These are phyloP conservation scores for Phrynosoma platyrhinos DNA, from an alignment of 2,113 vertebrate species.

Conservation along the genomic window DNA sequence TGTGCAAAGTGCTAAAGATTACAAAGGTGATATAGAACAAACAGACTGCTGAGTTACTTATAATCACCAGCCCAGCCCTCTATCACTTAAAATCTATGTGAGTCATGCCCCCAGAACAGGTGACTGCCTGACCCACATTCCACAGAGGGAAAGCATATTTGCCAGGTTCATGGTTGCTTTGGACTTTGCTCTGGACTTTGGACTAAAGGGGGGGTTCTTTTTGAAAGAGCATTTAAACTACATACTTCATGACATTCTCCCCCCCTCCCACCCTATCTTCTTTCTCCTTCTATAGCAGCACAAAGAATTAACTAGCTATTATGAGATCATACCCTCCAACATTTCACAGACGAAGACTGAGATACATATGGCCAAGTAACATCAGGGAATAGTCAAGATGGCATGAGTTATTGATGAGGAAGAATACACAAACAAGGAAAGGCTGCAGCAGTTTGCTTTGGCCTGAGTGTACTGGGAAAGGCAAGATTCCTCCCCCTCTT, in stretches of 20 bases:
- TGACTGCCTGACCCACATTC: fast-evolving
- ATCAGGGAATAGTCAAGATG: too few species aligned
- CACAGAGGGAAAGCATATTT: neutral
- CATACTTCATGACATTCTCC: neutral
- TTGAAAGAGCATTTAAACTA: too few species aligned
- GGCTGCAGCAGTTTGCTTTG: too few species aligned
- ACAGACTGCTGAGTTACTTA: neutral
- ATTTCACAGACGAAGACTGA: too few species aligned
- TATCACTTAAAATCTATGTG: slow-evolving; percentile 33
- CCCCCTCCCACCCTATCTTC: neutral
- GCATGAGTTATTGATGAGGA: too few species aligned
- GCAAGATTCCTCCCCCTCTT: too few species aligned
- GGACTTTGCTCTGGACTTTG: neutral
- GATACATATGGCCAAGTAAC: too few species aligned
- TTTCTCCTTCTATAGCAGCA: neutral
- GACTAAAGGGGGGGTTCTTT: too few species aligned
- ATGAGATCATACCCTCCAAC: too few species aligned
- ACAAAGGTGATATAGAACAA: slow-evolving; percentile 23
- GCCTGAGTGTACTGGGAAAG: too few species aligned
- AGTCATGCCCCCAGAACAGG: neutral
- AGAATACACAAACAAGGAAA: too few species aligned
- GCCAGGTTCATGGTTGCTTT: neutral
- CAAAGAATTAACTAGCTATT: too few species aligned
- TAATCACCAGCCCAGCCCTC: neutral
- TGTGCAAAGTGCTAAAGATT: slow-evolving; percentile 61